A percentile compares a stretch with the other conserved stretches of the same genome.
These are phyloP conservation scores for Nymphicus hollandicus DNA, from an alignment of 2,113 vertebrate genomes.

Conservation along the genomic window DNA sequence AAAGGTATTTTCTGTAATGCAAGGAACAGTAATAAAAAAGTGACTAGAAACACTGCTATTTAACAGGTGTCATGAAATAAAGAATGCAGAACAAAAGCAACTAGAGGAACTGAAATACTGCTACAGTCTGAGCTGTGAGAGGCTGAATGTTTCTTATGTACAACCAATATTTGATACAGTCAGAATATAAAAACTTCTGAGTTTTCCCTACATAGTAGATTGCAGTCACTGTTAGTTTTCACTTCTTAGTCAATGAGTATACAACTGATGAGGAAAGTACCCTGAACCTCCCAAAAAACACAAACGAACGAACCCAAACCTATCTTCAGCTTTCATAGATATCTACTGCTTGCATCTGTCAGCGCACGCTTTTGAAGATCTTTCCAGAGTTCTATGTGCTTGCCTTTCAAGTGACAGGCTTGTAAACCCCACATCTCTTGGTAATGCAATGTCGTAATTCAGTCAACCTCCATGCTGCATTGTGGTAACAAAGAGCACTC, in stretches of 20 bases:
- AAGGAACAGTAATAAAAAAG: neutral
- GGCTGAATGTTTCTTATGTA: neutral
- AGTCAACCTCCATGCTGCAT: neutral
- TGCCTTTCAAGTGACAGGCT: neutral
- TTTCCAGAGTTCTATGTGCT: neutral
- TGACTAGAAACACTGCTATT: neutral
- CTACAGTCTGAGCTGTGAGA: neutral
- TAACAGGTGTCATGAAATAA: neutral
- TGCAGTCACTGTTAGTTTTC: neutral
- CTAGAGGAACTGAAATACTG: neutral
- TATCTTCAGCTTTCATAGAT: neutral
- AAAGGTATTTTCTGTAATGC: neutral
- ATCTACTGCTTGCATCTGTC: neutral
- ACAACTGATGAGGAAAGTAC: neutral
- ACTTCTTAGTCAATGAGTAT: neutral
- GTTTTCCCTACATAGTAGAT: neutral
- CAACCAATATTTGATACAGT: neutral
- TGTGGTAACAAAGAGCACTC: neutral
- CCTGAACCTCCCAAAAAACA: accelerated
- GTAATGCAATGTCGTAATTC: neutral
- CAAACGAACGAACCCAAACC: neutral
- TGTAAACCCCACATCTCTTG: neutral
- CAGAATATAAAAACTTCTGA: neutral
- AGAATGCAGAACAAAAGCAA: neutral
- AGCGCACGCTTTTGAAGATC: neutral